phyloP scores from a whole-genome alignment of 2,797 vertebrate species.

The Eospalax fontanierii region DNA sequence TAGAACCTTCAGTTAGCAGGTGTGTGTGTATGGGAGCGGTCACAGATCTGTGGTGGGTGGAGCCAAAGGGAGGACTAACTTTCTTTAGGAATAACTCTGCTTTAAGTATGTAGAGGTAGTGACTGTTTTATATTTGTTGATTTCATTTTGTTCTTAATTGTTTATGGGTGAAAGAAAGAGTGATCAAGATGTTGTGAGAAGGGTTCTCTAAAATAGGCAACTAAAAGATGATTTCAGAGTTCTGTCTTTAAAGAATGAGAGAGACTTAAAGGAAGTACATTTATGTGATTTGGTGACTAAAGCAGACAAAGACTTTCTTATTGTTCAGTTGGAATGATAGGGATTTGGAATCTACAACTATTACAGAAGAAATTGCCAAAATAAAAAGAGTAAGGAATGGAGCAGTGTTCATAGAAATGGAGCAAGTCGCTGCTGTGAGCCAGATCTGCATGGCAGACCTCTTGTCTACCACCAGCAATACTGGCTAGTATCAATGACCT shows the following conservation, averaged over 20 bases:
- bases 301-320: not conserved
- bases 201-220: not conserved
- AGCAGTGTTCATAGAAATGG: not conserved
- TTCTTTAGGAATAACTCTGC: not conserved
- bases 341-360: not conserved
- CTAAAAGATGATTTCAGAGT: constrained; percentile 13
- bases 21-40: not conserved
- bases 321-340: not conserved
- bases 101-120: not conserved
- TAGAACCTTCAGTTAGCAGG: not conserved
- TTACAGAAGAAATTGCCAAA: not conserved
- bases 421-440: not conserved
- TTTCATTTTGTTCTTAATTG: not conserved
- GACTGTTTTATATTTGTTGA: not conserved
- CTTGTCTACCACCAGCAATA: no score
- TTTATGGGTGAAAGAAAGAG: constrained; percentile 34
- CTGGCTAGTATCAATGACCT: not conserved
- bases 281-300: not conserved
- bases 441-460: not conserved
- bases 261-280: not conserved
- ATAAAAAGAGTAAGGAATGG: not conserved
- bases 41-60: not conserved
- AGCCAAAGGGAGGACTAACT: no score
- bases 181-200: not conserved
- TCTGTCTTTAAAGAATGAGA: constrained; percentile 17